phyloP scores from a whole-genome alignment of 2,888 invertebrate species.

The Myopa tessellatipennis region DNA sequence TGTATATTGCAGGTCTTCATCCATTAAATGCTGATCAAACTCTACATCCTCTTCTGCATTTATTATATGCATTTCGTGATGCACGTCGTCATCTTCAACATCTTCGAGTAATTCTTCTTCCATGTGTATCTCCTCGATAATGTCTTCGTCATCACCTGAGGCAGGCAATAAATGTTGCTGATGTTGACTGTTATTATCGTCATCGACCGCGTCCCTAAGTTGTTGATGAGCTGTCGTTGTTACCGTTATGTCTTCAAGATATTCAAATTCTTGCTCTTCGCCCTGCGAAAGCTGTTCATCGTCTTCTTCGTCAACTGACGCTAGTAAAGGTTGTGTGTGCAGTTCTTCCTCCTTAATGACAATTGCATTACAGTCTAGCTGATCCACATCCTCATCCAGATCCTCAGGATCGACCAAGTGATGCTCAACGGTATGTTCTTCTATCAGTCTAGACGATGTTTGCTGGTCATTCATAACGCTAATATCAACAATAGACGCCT shows the following conservation, averaged over 20 bases:
- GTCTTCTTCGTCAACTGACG: conserved; percentile 51
- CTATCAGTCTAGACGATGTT: conserved; percentile 55
- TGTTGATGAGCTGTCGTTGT: conserved; percentile 55
- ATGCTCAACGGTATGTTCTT: conserved; percentile 60
- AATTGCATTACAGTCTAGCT: conserved; percentile 61
- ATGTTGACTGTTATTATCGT: conserved; percentile 48
- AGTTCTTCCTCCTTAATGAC: conserved; percentile 60
- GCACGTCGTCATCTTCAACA: conserved; percentile 47
- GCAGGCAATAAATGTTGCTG: conserved; percentile 46
- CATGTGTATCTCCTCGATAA: conserved; percentile 63
- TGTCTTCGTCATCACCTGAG: conserved; percentile 58
- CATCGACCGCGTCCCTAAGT: conserved; percentile 53
- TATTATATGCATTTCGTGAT: conserved; percentile 47
- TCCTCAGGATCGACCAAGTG: conserved; percentile 58
- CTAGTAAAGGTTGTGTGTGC: conserved; percentile 44
- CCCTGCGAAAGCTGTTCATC: conserved; percentile 60
- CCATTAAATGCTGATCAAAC: conserved; percentile 46
- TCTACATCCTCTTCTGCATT: conserved; percentile 48
- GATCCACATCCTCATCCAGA: conserved; percentile 57
- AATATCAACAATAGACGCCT: conserved; percentile 47
- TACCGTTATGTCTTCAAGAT: conserved; percentile 63
- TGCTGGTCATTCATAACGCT: conserved; percentile 54
- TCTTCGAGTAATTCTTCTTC: conserved; percentile 63
- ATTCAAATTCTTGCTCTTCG: conserved; percentile 62
- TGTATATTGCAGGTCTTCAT: conserved; percentile 59